Evolutionary conservation across 2,113 vertebrate genomes (phyloP).

Genomic region (Mohoua ochrocephala): DNA sequence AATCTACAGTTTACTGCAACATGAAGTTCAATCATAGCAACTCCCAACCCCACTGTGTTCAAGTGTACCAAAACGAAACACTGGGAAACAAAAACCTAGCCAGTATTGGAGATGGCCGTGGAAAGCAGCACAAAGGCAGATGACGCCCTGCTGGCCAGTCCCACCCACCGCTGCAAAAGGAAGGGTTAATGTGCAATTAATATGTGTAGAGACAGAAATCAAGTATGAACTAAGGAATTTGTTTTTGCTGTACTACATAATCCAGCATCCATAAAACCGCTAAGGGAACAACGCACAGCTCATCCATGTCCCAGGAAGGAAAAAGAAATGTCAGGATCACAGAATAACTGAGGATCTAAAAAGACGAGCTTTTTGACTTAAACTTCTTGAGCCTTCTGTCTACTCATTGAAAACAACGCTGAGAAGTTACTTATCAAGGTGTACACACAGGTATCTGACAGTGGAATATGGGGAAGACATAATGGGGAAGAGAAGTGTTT

Average conservation of each 20-base stretch:
- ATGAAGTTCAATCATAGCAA: not conserved
- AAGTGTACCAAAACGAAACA: not conserved
- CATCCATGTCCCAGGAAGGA: not conserved
- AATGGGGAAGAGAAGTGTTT: not conserved
- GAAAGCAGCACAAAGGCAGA: not conserved
- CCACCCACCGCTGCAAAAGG: rapidly evolving
- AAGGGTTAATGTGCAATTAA: not conserved
- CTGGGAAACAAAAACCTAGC: not conserved
- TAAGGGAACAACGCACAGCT: not conserved
- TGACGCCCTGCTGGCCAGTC: not conserved
- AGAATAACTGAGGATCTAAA: not conserved
- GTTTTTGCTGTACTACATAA: not conserved
- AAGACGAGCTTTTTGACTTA: not conserved
- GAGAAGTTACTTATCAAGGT: not conserved
- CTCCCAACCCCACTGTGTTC: not conserved
- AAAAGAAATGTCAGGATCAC: not conserved
- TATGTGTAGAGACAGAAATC: not conserved
- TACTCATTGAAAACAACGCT: not conserved
- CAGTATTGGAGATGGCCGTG: not conserved
- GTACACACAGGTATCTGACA: not conserved
- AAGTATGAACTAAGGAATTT: not conserved
- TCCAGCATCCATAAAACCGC: not conserved
- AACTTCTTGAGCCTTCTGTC: not conserved
- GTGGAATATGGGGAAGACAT: not conserved
- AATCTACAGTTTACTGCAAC: not conserved